Evolutionary conservation across 2,888 invertebrate genomes (phyloP).

Genomic region (Drosophila ezoana): DNA sequence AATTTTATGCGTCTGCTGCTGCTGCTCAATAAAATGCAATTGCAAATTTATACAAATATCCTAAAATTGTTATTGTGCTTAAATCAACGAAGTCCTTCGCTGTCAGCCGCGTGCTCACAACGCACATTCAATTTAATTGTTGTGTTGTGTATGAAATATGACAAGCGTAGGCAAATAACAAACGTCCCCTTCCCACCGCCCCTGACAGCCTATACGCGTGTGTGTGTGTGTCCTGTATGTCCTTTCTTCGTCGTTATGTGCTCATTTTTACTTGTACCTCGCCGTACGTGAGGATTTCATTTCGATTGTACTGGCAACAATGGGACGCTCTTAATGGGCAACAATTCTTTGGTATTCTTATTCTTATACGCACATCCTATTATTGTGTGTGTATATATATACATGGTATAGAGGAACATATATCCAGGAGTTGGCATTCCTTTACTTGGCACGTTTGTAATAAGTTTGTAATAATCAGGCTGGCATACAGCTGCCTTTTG

Average conservation of each 20-base stretch:
- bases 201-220: neutral
- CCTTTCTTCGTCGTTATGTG: constrained; percentile 49
- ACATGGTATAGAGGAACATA: neutral
- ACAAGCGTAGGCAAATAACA: constrained; percentile 63
- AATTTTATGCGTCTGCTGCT: constrained; percentile 56
- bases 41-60: constrained; percentile 76
- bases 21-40: constrained; percentile 73
- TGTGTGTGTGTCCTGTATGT: constrained; percentile 13
- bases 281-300: constrained; percentile 66
- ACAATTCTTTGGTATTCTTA: constrained; percentile 45
- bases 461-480: constrained; percentile 68
- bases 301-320: constrained; percentile 62
- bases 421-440: constrained; percentile 37
- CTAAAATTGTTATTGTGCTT: constrained; percentile 64
- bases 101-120: constrained; percentile 37
- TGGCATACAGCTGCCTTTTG: constrained; percentile 47
- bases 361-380: constrained; percentile 27
- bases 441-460: constrained; percentile 61
- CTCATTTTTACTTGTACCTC: constrained; percentile 61
- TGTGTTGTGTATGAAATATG: constrained; percentile 63
- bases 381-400: constrained; percentile 3
- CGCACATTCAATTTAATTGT: constrained; percentile 74
- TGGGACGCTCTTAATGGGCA: constrained; percentile 52
- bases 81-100: constrained; percentile 43
- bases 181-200: neutral